Evolutionary conservation across 2,113 vertebrate species (phyloP).

Genomic region (Nothoprocta pentlandii): DNA sequence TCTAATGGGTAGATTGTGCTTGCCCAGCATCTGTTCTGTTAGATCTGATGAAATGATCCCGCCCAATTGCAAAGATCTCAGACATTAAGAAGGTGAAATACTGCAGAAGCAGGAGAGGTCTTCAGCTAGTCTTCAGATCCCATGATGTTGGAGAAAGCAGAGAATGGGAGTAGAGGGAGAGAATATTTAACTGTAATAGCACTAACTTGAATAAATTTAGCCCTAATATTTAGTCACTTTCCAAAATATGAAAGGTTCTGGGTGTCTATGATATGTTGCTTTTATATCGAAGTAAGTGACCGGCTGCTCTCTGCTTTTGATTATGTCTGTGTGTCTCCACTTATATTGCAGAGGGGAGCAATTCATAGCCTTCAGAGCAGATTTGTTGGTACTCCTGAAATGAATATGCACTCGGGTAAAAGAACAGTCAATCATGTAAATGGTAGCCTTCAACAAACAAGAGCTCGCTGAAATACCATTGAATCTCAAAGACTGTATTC

Average conservation of each 20-base stretch:
- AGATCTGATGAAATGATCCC: not conserved
- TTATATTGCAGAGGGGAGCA: not conserved
- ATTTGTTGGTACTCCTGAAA: not conserved
- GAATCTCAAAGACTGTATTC: not conserved
- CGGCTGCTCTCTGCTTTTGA: not conserved
- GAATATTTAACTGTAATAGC: not conserved
- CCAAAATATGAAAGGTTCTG: not conserved
- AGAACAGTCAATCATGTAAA: not conserved
- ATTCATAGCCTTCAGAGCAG: not conserved
- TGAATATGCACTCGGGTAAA: not conserved
- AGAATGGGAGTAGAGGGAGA: not conserved
- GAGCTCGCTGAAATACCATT: not conserved
- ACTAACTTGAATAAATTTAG: too few species aligned
- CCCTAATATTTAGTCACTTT: too few species aligned
- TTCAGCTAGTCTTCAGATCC: not conserved
- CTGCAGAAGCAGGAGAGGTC: not conserved
- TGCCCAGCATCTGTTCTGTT: not conserved
- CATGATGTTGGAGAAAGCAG: not conserved
- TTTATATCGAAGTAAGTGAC: not conserved
- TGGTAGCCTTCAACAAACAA: not conserved
- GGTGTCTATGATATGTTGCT: not conserved
- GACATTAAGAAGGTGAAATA: not conserved
- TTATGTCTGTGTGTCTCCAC: not conserved
- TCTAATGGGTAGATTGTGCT: not conserved
- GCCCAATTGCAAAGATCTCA: not conserved